These are phyloP conservation scores for Dryoscopus gambensis DNA, from an alignment of 2,113 vertebrate species.

Conservation along the genomic window DNA sequence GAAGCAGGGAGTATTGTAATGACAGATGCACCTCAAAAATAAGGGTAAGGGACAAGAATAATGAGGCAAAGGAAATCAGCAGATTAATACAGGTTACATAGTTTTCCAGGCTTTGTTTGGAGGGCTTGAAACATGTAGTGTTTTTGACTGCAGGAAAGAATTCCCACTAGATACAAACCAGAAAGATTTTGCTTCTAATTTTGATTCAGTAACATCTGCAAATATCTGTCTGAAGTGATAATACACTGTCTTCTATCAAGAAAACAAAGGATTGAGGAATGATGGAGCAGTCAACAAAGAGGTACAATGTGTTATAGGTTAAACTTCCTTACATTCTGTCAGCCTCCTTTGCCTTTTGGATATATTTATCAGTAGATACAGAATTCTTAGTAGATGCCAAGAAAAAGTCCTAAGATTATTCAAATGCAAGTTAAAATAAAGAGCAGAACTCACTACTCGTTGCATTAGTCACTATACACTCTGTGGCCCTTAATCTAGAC, in stretches of 20 bases:
- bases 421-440: not conserved
- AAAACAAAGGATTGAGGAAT: not conserved
- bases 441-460: fast-evolving
- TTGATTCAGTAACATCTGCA: not conserved
- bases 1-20: not conserved
- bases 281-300: not conserved
- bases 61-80: not conserved
- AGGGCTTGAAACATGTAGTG: not conserved
- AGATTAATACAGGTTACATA: not conserved
- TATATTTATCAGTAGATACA: not conserved
- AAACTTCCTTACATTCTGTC: not conserved
- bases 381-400: not conserved
- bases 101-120: not conserved
- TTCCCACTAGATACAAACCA: not conserved
- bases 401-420: not conserved
- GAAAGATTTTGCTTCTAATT: not conserved
- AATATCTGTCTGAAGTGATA: not conserved
- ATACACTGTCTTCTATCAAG: not conserved
- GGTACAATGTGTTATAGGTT: not conserved
- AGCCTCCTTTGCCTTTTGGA: not conserved
- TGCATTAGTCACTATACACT: not conserved
- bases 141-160: not conserved
- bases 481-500: not conserved
- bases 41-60: not conserved
- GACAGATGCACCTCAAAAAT: not conserved